phyloP scores from a whole-genome alignment of 2,113 vertebrate genomes.

The Plecotus auritus region DNA sequence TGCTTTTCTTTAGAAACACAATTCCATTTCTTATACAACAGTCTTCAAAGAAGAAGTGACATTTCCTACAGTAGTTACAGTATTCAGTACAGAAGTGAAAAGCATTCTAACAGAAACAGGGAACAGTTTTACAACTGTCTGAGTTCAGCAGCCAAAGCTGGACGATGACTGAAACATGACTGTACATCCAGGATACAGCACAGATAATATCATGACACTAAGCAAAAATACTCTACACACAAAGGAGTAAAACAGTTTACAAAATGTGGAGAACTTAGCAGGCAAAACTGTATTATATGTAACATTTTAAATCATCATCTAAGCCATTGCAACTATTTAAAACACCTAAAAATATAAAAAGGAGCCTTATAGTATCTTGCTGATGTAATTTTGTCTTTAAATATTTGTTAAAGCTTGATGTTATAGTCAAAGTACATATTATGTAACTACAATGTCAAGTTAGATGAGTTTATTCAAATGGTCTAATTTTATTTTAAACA shows the following conservation, averaged over 20 bases:
- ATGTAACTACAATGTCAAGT: slow-evolving; percentile 84
- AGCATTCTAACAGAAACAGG: slow-evolving; percentile 90
- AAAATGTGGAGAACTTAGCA: slow-evolving; percentile 92
- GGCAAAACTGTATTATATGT: slow-evolving; percentile 95
- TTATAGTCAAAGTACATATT: slow-evolving; percentile 84
- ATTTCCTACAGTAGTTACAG: slow-evolving; percentile 87
- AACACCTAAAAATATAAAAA: slow-evolving; percentile 95
- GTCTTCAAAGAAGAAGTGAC: slow-evolving; percentile 85
- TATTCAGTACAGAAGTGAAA: slow-evolving; percentile 88
- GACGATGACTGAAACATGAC: slow-evolving; percentile 90
- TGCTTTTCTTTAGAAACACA: slow-evolving; percentile 89
- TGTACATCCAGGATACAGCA: slow-evolving; percentile 90
- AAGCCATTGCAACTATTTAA: slow-evolving; percentile 88
- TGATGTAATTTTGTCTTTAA: slow-evolving; percentile 79
- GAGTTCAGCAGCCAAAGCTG: slow-evolving; percentile 92
- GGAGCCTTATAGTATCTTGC: slow-evolving; percentile 82
- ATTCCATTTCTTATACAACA: slow-evolving; percentile 90
- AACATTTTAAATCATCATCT: slow-evolving; percentile 89
- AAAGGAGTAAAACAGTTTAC: slow-evolving; percentile 90
- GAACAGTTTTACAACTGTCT: slow-evolving; percentile 90
- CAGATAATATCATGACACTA: slow-evolving; percentile 94
- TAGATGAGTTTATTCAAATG: slow-evolving; percentile 80
- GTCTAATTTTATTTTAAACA: slow-evolving; percentile 78
- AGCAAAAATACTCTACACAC: slow-evolving; percentile 85
- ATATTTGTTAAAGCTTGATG: slow-evolving; percentile 83